A percentile compares a stretch with the other conserved stretches of the same genome.
Evolutionary conservation across 2,797 vertebrate genomes (phyloP).

Genomic region (Calcarius lapponicus): DNA sequence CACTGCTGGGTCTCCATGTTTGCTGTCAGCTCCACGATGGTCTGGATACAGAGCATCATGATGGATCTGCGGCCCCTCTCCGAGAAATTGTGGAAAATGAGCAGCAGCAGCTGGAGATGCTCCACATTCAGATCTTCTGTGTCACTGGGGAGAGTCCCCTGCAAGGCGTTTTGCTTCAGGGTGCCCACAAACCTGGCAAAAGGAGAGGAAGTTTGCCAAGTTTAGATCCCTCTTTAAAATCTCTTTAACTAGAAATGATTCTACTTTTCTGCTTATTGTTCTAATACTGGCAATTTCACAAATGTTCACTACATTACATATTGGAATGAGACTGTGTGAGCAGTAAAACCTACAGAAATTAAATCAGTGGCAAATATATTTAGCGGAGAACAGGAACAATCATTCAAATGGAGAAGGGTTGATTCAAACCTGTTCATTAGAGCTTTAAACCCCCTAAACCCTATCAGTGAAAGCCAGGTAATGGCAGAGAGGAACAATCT

Average conservation of each 20-base stretch:
- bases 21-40: conserved; percentile 86
- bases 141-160: conserved; percentile 86
- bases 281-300: not conserved
- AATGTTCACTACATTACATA: not conserved
- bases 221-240: not conserved
- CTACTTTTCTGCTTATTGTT: not conserved
- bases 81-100: conserved; percentile 96
- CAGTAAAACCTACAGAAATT: not conserved
- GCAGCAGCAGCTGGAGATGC: conserved; percentile 93
- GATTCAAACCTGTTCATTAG: not conserved
- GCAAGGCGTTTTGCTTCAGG: conserved; percentile 91
- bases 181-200: conserved; percentile 89
- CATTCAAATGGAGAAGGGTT: not conserved
- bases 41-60: conserved; percentile 87
- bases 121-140: conserved; percentile 94
- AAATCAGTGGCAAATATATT: not conserved
- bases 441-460: not conserved
- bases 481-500: not conserved
- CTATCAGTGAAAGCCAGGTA: not conserved
- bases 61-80: conserved; percentile 87
- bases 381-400: not conserved
- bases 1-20: conserved; percentile 86
- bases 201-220: not conserved
- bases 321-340: not conserved
- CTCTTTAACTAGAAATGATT: not conserved